phyloP scores from a whole-genome alignment of 1,140 invertebrate species.

The Lepidotrigona ventralis region DNA sequence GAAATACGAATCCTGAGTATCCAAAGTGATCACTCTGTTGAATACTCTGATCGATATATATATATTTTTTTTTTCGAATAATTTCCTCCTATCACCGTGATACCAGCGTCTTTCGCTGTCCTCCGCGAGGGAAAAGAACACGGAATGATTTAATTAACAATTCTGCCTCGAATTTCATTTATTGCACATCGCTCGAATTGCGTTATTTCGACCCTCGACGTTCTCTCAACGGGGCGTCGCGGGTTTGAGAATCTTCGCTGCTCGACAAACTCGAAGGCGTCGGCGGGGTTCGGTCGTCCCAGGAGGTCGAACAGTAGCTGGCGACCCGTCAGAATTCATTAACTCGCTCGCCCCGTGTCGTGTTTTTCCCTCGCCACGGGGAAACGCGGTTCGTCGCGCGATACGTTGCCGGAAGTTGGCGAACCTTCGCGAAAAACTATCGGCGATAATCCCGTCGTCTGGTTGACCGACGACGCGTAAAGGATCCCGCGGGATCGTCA shows the following conservation, averaged over 20 bases:
- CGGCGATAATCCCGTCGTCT: conserved; percentile 52
- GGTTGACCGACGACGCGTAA: conserved; percentile 35
- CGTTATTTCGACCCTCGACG: background rate
- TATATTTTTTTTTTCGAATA: too few species aligned
- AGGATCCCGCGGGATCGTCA: conserved; percentile 44
- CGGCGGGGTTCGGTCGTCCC: conserved; percentile 9
- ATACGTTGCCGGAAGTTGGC: background rate
- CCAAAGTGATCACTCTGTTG: too few species aligned
- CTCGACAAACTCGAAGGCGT: conserved; percentile 7
- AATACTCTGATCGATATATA: too few species aligned
- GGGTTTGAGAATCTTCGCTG: conserved; percentile 12
- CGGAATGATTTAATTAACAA: background rate
- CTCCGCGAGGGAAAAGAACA: background rate
- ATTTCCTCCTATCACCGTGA: too few species aligned
- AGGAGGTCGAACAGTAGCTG: background rate
- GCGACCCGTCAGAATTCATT: conserved; percentile 57
- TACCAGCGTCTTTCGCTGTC: too few species aligned
- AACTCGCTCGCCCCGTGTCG: conserved; percentile 22
- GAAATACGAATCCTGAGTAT: too few species aligned
- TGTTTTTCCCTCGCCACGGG: background rate
- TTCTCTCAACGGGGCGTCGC: background rate
- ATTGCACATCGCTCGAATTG: background rate
- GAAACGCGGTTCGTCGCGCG: background rate
- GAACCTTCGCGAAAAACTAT: conserved; percentile 29
- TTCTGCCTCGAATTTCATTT: background rate